Conservation (phyloP, 2,113 vertebrate species). For the Anhinga anhinga region DNA sequence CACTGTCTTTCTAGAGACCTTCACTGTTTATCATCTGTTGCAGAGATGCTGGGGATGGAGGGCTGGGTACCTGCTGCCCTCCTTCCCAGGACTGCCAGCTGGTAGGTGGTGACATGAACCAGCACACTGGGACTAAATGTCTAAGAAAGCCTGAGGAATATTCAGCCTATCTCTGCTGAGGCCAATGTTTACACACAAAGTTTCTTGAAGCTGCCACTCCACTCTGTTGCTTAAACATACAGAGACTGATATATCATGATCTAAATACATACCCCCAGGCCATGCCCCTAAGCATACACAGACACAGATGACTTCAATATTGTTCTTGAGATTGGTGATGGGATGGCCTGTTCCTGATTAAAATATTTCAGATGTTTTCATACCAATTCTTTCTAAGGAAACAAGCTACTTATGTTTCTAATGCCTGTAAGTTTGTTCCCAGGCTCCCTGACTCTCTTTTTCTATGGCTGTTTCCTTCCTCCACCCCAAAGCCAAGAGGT, state of each 20-base stretch:
- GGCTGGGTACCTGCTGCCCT: not conserved
- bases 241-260: not conserved
- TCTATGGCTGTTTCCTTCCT: not conserved
- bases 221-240: not conserved
- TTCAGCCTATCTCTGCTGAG: not conserved
- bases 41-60: not conserved
- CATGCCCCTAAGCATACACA: not conserved
- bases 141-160: not conserved
- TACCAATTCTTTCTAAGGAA: not conserved
- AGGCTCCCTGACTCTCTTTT: not conserved
- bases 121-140: not conserved
- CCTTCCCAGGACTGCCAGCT: not conserved
- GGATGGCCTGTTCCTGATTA: not conserved
- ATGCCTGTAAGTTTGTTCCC: not conserved
- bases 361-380: conserved; percentile 15
- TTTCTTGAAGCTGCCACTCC: not conserved
- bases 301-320: not conserved
- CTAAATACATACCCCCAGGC: not conserved
- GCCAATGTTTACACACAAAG: not conserved
- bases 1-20: not conserved
- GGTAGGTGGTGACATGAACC: not conserved
- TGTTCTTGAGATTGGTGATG: not conserved
- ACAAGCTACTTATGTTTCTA: not conserved
- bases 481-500: not conserved
- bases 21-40: not conserved